Percentiles rank a stretch among this genome's conserved stretches.
phyloP scores from a whole-genome alignment of 1,140 invertebrate genomes.

The Acromyrmex echinatior region DNA sequence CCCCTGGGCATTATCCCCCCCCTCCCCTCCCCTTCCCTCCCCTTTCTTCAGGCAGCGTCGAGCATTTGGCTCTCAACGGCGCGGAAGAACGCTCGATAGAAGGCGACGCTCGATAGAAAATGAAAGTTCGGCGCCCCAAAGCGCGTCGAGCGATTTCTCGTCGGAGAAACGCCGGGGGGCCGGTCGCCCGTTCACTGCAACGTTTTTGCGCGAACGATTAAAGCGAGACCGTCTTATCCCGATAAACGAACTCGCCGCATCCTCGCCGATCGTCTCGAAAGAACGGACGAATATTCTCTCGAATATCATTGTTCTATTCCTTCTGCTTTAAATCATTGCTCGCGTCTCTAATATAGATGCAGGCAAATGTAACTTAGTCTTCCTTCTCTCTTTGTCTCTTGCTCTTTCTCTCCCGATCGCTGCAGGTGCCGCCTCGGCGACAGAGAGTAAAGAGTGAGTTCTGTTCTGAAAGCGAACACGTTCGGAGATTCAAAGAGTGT shows the following conservation, averaged over 20 bases:
- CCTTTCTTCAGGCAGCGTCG: not conserved
- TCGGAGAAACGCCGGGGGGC: not conserved
- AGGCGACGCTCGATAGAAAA: constrained; percentile 57
- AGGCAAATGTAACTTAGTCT: not conserved
- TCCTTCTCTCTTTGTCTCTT: not conserved
- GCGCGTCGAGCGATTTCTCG: constrained; percentile 57
- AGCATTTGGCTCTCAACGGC: constrained; percentile 36
- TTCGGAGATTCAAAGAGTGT: constrained; percentile 55
- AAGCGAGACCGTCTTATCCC: constrained; percentile 14
- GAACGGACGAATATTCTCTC: constrained; percentile 8
- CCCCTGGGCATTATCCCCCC: constrained; percentile 56
- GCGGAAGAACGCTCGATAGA: constrained; percentile 28
- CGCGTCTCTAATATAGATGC: not conserved
- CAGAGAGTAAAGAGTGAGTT: constrained; percentile 16
- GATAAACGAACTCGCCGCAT: constrained; percentile 25
- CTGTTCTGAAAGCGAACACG: constrained; percentile 47
- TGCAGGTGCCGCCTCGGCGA: constrained; percentile 12
- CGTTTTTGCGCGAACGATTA: constrained; percentile 34
- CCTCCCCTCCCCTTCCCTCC: too few relatives aligned
- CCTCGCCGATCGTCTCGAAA: not conserved
- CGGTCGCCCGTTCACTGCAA: not conserved
- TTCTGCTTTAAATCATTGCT: constrained; percentile 35
- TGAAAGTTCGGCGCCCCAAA: constrained; percentile 61
- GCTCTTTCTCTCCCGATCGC: not conserved
- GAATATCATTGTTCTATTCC: constrained; percentile 18